A percentile compares a stretch with the other conserved stretches of the same genome.
These are phyloP conservation scores for Apotomis turbidana DNA, from an alignment of 2,888 invertebrate genomes.

Conservation along the genomic window DNA sequence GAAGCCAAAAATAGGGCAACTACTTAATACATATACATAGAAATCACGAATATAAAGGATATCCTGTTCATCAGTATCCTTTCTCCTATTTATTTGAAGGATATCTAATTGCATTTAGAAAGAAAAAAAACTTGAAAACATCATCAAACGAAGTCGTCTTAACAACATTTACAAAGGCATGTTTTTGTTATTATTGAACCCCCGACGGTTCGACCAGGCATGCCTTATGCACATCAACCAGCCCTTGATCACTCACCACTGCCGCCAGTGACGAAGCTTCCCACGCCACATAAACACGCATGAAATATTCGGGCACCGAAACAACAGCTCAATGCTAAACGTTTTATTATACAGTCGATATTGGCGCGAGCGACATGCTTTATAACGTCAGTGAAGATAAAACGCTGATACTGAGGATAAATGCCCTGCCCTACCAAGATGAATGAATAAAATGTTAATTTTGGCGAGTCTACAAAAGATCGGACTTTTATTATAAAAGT, in stretches of 20 bases:
- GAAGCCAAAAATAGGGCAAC: too few relatives aligned
- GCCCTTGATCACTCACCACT: background rate
- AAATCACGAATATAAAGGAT: too few relatives aligned
- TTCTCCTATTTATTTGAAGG: too few relatives aligned
- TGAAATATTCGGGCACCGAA: slow-evolving; percentile 9
- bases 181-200: background rate
- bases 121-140: too few relatives aligned
- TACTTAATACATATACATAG: too few relatives aligned
- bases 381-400: slow-evolving; percentile 25
- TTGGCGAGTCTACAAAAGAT: slow-evolving; percentile 10
- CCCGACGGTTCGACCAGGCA: background rate
- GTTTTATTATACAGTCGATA: slow-evolving; percentile 31
- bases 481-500: slow-evolving; percentile 15
- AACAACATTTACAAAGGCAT: background rate
- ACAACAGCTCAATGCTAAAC: slow-evolving; percentile 34
- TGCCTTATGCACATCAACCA: background rate
- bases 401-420: slow-evolving; percentile 28
- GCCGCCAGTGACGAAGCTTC: slow-evolving; percentile 2
- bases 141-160: background rate
- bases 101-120: too few relatives aligned
- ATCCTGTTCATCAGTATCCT: too few relatives aligned
- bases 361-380: slow-evolving; percentile 23
- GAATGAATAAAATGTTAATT: slow-evolving; percentile 36
- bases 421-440: slow-evolving; percentile 27
- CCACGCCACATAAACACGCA: slow-evolving; percentile 9